These are phyloP conservation scores for Dinoponera quadriceps DNA, from an alignment of 1,140 invertebrate genomes.

Conservation along the genomic window DNA sequence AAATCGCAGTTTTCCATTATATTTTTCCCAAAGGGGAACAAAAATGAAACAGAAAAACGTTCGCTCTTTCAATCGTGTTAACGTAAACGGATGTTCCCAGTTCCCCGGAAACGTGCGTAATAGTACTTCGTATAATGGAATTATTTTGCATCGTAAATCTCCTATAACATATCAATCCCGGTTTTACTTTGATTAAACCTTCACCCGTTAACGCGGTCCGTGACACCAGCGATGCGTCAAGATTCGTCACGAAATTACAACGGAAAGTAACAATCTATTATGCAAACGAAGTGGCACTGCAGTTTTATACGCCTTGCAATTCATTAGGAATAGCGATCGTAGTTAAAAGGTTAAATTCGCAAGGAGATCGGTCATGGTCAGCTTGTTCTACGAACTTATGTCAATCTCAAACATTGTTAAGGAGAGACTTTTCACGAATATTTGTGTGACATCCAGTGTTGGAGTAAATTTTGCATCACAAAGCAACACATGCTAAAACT, in stretches of 20 bases:
- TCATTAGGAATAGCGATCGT: slow-evolving; percentile 26
- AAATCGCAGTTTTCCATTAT: slow-evolving; percentile 28
- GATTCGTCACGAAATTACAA: slow-evolving; percentile 25
- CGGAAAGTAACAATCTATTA: neutral
- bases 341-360: slow-evolving; percentile 50
- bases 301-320: neutral
- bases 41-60: neutral
- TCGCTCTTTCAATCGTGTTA: neutral
- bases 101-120: slow-evolving; percentile 13
- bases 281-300: neutral
- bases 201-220: neutral
- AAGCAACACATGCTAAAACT: neutral
- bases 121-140: slow-evolving; percentile 10
- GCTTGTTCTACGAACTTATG: neutral
- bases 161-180: too few species aligned
- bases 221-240: neutral
- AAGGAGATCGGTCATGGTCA: slow-evolving; percentile 14
- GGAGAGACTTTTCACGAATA: slow-evolving; percentile 8
- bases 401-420: neutral
- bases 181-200: slow-evolving; percentile 12
- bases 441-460: neutral
- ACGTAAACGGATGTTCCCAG: slow-evolving; percentile 11
- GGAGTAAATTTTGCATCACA: neutral
- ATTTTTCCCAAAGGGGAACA: neutral
- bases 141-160: slow-evolving; percentile 20